phyloP scores from a whole-genome alignment of 2,888 invertebrate genomes.

The Sepiola atlantica region DNA sequence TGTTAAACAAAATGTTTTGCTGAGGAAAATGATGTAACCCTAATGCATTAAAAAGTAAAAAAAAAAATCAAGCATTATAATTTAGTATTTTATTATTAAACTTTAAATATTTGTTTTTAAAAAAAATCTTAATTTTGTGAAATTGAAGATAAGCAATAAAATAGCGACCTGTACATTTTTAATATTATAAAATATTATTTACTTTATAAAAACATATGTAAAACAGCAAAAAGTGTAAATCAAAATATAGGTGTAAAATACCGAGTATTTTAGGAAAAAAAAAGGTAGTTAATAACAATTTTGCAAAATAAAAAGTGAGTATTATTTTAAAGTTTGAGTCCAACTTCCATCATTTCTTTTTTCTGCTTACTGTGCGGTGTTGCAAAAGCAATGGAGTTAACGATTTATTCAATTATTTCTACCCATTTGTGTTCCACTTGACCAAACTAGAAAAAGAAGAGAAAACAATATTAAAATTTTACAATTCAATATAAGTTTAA shows the following conservation, averaged over 20 bases:
- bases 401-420: constrained; percentile 13
- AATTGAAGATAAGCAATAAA: too few relatives aligned
- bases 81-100: not conserved
- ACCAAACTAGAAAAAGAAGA: constrained; percentile 34
- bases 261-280: not conserved
- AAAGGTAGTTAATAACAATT: not conserved
- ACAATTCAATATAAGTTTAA: too few relatives aligned
- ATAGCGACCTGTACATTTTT: too few relatives aligned
- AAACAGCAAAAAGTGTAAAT: not conserved
- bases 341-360: not conserved
- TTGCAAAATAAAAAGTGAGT: not conserved
- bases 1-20: not conserved
- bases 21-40: not conserved
- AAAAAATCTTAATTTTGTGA: not conserved
- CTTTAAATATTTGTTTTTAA: not conserved
- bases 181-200: too few relatives aligned
- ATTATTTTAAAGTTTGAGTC: not conserved
- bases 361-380: not conserved
- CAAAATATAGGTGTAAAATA: not conserved
- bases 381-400: not conserved
- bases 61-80: not conserved
- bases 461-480: not conserved
- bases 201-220: too few relatives aligned
- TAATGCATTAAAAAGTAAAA: not conserved
- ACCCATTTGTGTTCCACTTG: constrained; percentile 37